These are phyloP conservation scores for Argyrosomus japonicus DNA, from an alignment of 2,113 vertebrate species.

Conservation along the genomic window DNA sequence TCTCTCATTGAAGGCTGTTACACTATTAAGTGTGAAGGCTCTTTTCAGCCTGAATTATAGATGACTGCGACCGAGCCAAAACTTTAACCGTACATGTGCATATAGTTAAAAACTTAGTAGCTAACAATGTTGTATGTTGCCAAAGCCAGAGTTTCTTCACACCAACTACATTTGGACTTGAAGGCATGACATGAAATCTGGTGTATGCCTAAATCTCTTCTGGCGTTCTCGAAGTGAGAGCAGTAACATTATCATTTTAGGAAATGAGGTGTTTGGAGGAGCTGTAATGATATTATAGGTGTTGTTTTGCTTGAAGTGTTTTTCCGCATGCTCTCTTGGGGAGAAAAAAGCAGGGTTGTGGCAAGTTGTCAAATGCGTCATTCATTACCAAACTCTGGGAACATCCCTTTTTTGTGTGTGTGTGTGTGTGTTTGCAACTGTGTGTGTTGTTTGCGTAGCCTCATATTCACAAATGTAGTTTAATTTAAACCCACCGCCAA, in stretches of 20 bases:
- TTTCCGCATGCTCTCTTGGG: conserved; percentile 38
- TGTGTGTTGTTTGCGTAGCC: conserved; percentile 67
- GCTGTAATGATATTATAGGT: conserved; percentile 52
- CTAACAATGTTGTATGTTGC: conserved; percentile 30
- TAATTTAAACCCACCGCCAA: conserved; percentile 78
- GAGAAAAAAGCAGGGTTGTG: conserved; percentile 26
- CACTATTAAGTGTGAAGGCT: conserved; percentile 44
- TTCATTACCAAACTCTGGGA: conserved; percentile 64
- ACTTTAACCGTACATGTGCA: conserved; percentile 38
- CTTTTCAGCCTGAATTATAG: conserved; percentile 54
- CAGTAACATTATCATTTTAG: conserved; percentile 49
- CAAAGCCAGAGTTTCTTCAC: conserved; percentile 37
- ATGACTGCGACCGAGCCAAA: conserved; percentile 30
- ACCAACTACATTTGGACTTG: conserved; percentile 20
- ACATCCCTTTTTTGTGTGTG: conserved; percentile 49
- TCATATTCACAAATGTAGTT: conserved; percentile 79
- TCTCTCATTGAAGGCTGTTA: conserved; percentile 43
- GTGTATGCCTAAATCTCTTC: neutral
- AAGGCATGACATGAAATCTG: conserved; percentile 40
- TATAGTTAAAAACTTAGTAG: conserved; percentile 45
- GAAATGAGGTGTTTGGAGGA: conserved; percentile 53
- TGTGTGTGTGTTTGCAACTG: conserved; percentile 29
- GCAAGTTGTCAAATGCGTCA: conserved; percentile 70
- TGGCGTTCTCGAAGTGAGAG: conserved; percentile 19
- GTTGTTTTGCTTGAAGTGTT: conserved; percentile 58